phyloP scores from a whole-genome alignment of 2,113 vertebrate species.

The Oncorhynchus mykiss region DNA sequence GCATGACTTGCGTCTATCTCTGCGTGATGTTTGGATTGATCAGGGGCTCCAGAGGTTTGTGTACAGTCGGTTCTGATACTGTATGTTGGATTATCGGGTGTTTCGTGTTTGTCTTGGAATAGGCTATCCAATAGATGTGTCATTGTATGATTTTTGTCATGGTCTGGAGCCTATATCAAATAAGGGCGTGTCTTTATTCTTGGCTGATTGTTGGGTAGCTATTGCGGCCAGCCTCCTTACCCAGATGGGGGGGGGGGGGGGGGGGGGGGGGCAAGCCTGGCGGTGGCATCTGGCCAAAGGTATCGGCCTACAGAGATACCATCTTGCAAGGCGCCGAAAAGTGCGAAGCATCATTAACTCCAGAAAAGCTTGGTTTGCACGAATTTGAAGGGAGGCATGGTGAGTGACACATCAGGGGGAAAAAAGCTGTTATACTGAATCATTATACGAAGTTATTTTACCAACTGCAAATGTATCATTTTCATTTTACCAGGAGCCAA shows the following conservation, averaged over 20 bases:
- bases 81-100: not conserved
- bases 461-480: not conserved
- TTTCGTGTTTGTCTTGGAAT: not conserved
- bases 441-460: too few species aligned
- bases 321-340: constrained; percentile 28
- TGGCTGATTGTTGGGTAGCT: not conserved
- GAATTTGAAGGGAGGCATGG: not conserved
- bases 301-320: constrained; percentile 14
- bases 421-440: too few species aligned
- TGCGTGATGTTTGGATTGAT: too few species aligned
- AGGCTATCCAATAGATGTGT: not conserved
- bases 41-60: too few species aligned
- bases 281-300: not conserved
- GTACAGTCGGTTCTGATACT: too few species aligned
- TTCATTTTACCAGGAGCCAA: not conserved
- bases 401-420: too few species aligned
- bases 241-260: not conserved
- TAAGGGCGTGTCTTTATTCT: not conserved
- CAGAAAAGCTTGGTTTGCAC: constrained; percentile 6
- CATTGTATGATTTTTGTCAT: not conserved
- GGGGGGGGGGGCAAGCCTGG: not conserved
- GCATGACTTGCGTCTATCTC: too few species aligned
- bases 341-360: constrained; percentile 22
- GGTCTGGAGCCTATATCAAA: not conserved
- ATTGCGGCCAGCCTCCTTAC: not conserved